Evolutionary conservation across 2,113 vertebrate species (phyloP).

Genomic region (Otocyon megalotis): DNA sequence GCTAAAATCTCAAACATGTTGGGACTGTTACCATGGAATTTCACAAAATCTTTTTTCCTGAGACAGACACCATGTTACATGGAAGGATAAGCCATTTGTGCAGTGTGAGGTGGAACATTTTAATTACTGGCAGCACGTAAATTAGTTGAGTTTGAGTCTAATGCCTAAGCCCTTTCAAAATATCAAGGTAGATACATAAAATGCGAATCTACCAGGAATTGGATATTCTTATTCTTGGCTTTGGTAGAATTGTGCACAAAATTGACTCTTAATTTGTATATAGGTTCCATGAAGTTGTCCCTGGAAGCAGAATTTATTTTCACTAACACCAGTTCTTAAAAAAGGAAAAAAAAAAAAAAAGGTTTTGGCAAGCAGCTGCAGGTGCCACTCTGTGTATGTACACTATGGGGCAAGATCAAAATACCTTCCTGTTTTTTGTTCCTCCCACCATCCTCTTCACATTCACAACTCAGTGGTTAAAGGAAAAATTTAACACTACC

Average conservation of each 20-base stretch:
- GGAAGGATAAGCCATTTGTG: constrained; percentile 67
- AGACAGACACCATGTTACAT: constrained; percentile 64
- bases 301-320: constrained; percentile 65
- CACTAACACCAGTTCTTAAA: constrained; percentile 46
- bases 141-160: background rate
- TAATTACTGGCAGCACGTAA: constrained; percentile 50
- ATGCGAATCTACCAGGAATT: constrained; percentile 52
- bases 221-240: constrained; percentile 65
- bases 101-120: constrained; percentile 57
- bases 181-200: constrained; percentile 46
- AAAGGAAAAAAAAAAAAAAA: background rate
- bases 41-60: constrained; percentile 29
- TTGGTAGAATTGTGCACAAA: constrained; percentile 48
- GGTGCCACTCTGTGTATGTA: constrained; percentile 9
- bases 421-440: constrained; percentile 72
- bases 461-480: constrained; percentile 64
- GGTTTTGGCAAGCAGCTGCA: constrained; percentile 39
- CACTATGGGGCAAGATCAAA: constrained; percentile 61
- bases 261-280: constrained; percentile 71
- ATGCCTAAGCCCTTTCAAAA: constrained; percentile 61
- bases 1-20: constrained; percentile 27
- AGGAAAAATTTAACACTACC: constrained; percentile 73
- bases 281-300: constrained; percentile 35
- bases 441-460: constrained; percentile 31
- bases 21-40: constrained; percentile 59